phyloP scores from a whole-genome alignment of 2,888 invertebrate species.

The Stictocephala bisonia region DNA sequence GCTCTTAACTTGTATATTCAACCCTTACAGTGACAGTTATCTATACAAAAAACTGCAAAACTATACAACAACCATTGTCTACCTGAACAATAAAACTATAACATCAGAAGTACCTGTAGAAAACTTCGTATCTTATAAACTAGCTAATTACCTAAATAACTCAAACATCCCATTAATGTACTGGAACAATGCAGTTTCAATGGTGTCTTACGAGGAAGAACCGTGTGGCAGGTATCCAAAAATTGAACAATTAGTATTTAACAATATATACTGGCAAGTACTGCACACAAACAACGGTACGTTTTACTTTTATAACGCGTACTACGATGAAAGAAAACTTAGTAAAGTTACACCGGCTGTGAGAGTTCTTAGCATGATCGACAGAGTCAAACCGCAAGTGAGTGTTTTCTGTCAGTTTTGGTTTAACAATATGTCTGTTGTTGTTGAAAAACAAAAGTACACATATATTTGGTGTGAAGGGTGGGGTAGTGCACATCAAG shows the following conservation, averaged over 20 bases:
- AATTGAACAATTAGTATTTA: conserved; percentile 90
- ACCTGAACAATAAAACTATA: too few species aligned
- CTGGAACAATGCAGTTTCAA: too few species aligned
- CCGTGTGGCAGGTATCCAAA: conserved; percentile 88
- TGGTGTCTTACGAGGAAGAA: conserved; percentile 72
- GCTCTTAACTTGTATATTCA: too few species aligned
- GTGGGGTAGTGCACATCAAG: conserved; percentile 94
- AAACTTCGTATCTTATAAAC: too few species aligned
- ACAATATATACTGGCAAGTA: conserved; percentile 94
- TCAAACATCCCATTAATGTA: too few species aligned
- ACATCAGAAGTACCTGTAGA: too few species aligned
- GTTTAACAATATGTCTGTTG: conserved; percentile 87
- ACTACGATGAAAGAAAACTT: conserved; percentile 82
- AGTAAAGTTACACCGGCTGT: conserved; percentile 86
- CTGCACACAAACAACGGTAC: conserved; percentile 85
- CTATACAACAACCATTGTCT: too few species aligned
- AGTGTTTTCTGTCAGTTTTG: conserved; percentile 89
- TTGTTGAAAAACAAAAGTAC: conserved; percentile 86
- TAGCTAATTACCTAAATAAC: too few species aligned
- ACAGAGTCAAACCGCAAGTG: conserved; percentile 86
- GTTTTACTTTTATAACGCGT: conserved; percentile 86
- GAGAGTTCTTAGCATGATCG: conserved; percentile 88
- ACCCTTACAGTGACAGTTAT: too few species aligned
- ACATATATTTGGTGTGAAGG: conserved; percentile 95
- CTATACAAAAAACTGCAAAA: too few species aligned